Evolutionary conservation across 2,113 vertebrate genomes (phyloP).

Genomic region (Percina caprodes): DNA sequence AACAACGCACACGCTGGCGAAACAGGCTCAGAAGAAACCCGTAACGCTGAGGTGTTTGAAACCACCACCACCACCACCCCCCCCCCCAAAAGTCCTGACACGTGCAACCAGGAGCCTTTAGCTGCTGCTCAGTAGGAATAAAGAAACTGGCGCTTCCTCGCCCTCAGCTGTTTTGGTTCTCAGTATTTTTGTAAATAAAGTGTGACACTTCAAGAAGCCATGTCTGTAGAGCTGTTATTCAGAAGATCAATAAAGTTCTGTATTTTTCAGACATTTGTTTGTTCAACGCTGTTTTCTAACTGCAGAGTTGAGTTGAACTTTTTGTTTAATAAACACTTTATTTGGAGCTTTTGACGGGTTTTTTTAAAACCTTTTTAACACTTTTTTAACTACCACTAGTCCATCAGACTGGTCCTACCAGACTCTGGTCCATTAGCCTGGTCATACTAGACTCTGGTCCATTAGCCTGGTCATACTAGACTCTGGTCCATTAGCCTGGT

Average conservation of each 20-base stretch:
- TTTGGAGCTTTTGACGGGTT: too few species aligned
- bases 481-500: too few species aligned
- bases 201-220: conserved; percentile 82
- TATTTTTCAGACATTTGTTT: conserved; percentile 63
- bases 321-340: background rate
- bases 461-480: too few species aligned
- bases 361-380: too few species aligned
- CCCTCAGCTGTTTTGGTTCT: conserved; percentile 82
- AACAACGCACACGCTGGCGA: conserved; percentile 58
- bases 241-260: conserved; percentile 75
- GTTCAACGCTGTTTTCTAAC: conserved; percentile 45
- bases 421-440: too few species aligned
- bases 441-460: too few species aligned
- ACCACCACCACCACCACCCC: conserved; percentile 2
- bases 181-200: conserved; percentile 90
- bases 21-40: conserved; percentile 67
- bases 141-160: conserved; percentile 66
- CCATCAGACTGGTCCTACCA: too few species aligned
- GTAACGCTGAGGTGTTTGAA: conserved; percentile 60
- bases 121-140: conserved; percentile 69
- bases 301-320: conserved; percentile 12
- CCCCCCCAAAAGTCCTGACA: background rate
- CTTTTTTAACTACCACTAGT: too few species aligned
- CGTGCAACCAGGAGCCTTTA: conserved; percentile 64
- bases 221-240: conserved; percentile 76